Evolutionary conservation across 2,888 invertebrate species (phyloP), one percentile per base, ranked within the genome.

Genomic region (Diloba caeruleocephala): DNA sequence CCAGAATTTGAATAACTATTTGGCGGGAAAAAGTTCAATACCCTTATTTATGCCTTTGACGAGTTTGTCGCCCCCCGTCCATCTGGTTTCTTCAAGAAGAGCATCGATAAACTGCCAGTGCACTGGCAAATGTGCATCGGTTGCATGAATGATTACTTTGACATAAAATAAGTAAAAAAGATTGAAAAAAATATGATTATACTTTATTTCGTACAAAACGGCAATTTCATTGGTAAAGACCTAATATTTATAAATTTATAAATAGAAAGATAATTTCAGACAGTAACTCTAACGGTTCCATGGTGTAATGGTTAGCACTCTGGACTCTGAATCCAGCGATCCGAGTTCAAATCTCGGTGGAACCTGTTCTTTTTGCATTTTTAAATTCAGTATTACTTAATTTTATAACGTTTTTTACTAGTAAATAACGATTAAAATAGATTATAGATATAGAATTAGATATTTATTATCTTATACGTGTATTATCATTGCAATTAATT

Each of bases 341-440:
- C 95, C 95, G 95, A 95, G 95, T 96, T 96, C 95, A 95, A 96
- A 95, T 96, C 95, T 96, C 95, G 95, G 95, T 95, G 95, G 95
- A 93, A 95, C 95, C 95, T 90, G 79, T 15, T 14, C 37, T 58
- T 71, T 69, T 69, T 49, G 34, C 4, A n/a, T 4, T 21, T 13
- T 29, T 14, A 3, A 8, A 25, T 7, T 8, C 10, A 7, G 2
- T 21, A 4, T 21, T 5, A 7, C 1, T 21, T 5, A 0, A 21
- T 28, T 8, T 5, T 36, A 28, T 0, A 2, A 19, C 0, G 25
- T 42, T 41, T 17, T 3, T 3, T 5, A 3, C 4, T 48, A 10
- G 2, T n/a, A 13, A 48, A 29, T 7, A 28, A 1, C 4, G 15
- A 21, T 26, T n/a, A 10, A n/a, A n/a, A n/a, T n/a, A 2, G n/a